Evolutionary conservation across 92 coral and sea anemone genomes (phyloP), one percentile per base, ranked within the genome.

Genomic region (Epizoanthus rinbou): DNA sequence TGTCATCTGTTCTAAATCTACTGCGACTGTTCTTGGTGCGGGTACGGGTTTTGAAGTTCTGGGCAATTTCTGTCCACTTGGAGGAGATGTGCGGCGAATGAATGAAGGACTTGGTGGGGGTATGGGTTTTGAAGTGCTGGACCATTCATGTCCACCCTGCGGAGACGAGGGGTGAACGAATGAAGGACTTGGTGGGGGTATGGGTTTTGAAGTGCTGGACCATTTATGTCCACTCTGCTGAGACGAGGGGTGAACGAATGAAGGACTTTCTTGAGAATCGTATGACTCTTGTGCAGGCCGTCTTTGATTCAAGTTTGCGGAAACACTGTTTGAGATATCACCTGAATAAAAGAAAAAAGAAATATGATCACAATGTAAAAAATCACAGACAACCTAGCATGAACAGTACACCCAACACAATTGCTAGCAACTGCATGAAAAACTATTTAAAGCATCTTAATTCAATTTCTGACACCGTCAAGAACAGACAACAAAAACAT

Each of bases 231-330:
- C 82, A 37, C n/a, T 60, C 57, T 14, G 54, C 15, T 68, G 80
- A 16, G 67, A 18, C 5, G 80, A n/a, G 23, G 18, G 68, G 68
- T 75, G 47, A 57, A 57, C 50, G 47, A 75, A 57, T 5, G 68
- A 75, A 9, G 72, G 82, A 17, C 82, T 60, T 78, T 78, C 82
- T 41, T 69, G 82, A 3, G 82, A 62, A 22, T 69, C 82, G 11
- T 69, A 58, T 23, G 82, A 62, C 66, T 78, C 82, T 78, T 78
- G 71, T 22, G 82, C 62, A 24, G 28, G 66, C 47, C 82, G 21
- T 60, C 82, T 78, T 22, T 63, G 41, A 37, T 5, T 78, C 15
- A 78, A 37, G 16, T 57, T 39, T 64, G 39, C 69, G n/a, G 39
- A 76, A 5, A 59, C 58, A 60, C 69, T 24, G 53, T 57, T 8